These are phyloP conservation scores for Dimorphilus gyrociliatus DNA, from an alignment of 2,888 invertebrate genomes.

Conservation along the genomic window DNA sequence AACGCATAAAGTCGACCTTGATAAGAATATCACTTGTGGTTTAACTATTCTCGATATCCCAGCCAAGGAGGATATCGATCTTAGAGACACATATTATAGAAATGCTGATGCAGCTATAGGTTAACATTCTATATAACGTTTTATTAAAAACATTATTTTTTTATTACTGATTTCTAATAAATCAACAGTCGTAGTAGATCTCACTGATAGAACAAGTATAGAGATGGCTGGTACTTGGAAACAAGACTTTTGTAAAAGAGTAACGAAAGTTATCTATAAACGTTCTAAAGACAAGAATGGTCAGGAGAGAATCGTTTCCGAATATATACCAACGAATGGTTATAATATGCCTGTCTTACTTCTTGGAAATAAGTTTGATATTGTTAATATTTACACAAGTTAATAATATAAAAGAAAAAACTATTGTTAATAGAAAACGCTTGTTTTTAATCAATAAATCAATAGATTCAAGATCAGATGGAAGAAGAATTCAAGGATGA, in stretches of 20 bases:
- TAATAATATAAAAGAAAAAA: no score
- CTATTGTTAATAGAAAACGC: no score
- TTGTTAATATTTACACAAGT: constrained; percentile 13
- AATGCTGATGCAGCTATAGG: constrained; percentile 28
- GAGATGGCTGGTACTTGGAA: constrained; percentile 24
- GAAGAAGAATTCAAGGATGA: no score
- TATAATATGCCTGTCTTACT: constrained; percentile 18
- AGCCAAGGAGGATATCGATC: constrained; percentile 24
- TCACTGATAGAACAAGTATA: constrained; percentile 17
- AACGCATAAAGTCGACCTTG: constrained; percentile 25
- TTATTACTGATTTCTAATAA: no score
- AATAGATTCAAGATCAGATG: no score
- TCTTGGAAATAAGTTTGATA: constrained; percentile 26
- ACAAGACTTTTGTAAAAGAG: constrained; percentile 20
- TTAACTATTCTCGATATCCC: constrained; percentile 29
- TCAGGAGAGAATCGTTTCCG: no score
- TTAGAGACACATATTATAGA: constrained; percentile 23
- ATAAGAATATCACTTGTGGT: constrained; percentile 21
- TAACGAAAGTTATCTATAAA: no score
- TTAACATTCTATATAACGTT: no score
- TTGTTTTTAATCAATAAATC: no score
- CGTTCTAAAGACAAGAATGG: constrained; percentile 2
- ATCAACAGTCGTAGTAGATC: constrained; percentile 28
- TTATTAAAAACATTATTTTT: no score
- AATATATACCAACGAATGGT: constrained; percentile 5